A percentile compares a stretch with the other conserved stretches of the same genome.
These are phyloP conservation scores for Dynastes grantii DNA, from an alignment of 2,888 invertebrate genomes.

Conservation along the genomic window DNA sequence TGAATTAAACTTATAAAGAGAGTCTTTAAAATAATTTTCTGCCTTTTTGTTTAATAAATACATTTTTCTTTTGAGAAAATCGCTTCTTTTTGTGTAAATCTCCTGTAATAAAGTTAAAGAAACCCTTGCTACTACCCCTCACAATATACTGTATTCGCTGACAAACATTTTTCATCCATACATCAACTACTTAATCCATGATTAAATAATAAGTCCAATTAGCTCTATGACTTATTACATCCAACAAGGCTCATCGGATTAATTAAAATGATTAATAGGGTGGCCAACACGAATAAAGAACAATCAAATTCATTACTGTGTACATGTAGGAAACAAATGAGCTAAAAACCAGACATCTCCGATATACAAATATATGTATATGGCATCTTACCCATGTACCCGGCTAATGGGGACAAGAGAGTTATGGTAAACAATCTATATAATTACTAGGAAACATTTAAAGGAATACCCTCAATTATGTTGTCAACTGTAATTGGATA, in stretches of 20 bases:
- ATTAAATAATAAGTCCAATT: conserved; percentile 37
- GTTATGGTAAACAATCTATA: conserved; percentile 33
- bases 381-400: neutral
- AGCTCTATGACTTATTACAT: conserved; percentile 28
- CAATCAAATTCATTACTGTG: conserved; percentile 33
- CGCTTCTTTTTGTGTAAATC: no score
- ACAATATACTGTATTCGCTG: no score
- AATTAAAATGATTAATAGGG: conserved; percentile 43
- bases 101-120: no score
- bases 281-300: conserved; percentile 26
- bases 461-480: conserved; percentile 51
- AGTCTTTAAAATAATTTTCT: no score
- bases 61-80: no score
- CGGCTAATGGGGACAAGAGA: conserved; percentile 10
- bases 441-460: conserved; percentile 48
- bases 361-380: neutral
- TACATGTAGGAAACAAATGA: neutral
- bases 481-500: conserved; percentile 55
- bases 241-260: conserved; percentile 20
- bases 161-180: neutral
- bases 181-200: neutral
- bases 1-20: no score
- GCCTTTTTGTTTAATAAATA: no score
- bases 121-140: no score
- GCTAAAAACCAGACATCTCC: no score